Percentiles rank a stretch among this genome's conserved stretches.
Evolutionary conservation across 2,113 vertebrate species (phyloP).

Genomic region (Astatoreochromis straeleni): DNA sequence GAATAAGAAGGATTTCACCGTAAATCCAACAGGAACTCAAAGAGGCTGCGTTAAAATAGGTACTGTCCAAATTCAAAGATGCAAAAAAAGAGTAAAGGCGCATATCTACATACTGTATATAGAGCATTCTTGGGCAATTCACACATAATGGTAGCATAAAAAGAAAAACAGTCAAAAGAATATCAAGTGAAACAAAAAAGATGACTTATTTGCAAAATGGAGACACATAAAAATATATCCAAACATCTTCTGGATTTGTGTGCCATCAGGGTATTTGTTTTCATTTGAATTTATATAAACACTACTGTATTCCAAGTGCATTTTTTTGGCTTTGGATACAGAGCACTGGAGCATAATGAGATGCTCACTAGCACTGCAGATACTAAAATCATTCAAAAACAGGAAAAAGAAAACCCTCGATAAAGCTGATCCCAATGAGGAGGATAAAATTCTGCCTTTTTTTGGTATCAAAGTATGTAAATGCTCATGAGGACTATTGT

Average conservation of each 20-base stretch:
- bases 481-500: slow-evolving; percentile 35
- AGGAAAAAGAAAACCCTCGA: slow-evolving; percentile 73
- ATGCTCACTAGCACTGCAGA: slow-evolving; percentile 80
- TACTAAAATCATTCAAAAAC: slow-evolving; percentile 79
- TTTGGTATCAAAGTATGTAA: slow-evolving; percentile 91
- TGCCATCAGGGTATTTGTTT: slow-evolving; percentile 79
- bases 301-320: slow-evolving; percentile 81
- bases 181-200: slow-evolving; percentile 24
- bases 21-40: background rate
- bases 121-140: slow-evolving; percentile 88
- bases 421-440: slow-evolving; percentile 83
- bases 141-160: slow-evolving; percentile 80
- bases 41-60: slow-evolving; percentile 17
- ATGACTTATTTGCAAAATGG: slow-evolving; percentile 61
- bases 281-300: slow-evolving; percentile 76
- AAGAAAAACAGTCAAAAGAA: slow-evolving; percentile 16
- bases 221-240: slow-evolving; percentile 68
- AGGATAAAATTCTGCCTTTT: slow-evolving; percentile 75
- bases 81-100: slow-evolving; percentile 73
- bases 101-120: slow-evolving; percentile 85
- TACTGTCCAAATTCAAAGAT: slow-evolving; percentile 30
- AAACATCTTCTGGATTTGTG: slow-evolving; percentile 72
- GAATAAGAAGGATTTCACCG: background rate
- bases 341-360: slow-evolving; percentile 76
- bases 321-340: slow-evolving; percentile 82